Evolutionary conservation across 2,113 vertebrate species (phyloP).

Genomic region (Piprites chloris): DNA sequence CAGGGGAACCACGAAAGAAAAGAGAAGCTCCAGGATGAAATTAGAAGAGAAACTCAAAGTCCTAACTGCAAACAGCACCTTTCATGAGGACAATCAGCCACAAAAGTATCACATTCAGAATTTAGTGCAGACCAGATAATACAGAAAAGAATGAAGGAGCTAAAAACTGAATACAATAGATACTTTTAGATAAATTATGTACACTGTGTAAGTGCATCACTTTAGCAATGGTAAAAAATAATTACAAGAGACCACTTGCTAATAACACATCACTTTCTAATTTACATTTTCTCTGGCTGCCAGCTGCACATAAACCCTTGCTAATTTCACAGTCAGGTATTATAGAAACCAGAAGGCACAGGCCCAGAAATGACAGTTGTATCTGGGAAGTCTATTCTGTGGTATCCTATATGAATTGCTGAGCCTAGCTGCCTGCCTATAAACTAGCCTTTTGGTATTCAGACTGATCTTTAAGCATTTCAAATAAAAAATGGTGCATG

Average conservation of each 20-base stretch:
- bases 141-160: background rate
- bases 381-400: background rate
- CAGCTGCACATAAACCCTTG: slow-evolving; percentile 1
- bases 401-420: background rate
- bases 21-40: background rate
- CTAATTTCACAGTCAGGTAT: background rate
- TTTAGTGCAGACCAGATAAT: background rate
- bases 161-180: background rate
- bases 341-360: background rate
- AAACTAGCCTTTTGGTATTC: background rate
- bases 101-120: background rate
- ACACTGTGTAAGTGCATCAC: background rate
- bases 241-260: slow-evolving; percentile 1
- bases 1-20: background rate
- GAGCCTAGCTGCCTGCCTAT: background rate
- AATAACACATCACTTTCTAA: background rate
- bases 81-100: background rate
- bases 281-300: background rate
- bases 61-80: background rate
- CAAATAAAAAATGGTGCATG: background rate
- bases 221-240: slow-evolving; percentile 33
- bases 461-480: background rate
- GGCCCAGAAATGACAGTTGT: background rate
- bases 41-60: background rate
- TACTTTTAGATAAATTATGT: background rate